Conservation (phyloP, 2,113 vertebrate genomes). For the Leptosomus discolor region DNA sequence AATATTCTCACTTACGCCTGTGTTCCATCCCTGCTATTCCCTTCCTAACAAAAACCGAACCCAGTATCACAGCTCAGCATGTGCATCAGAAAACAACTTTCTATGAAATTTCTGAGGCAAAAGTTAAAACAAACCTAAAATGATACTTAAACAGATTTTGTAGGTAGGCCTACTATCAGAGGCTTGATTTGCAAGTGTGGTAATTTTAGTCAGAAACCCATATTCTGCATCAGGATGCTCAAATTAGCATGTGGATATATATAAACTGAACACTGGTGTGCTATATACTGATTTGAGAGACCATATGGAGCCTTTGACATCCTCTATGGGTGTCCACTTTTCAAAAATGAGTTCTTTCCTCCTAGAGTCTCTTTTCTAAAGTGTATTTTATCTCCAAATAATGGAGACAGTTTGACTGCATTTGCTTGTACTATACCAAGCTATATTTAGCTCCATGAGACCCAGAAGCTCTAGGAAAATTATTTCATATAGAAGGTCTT, state of each 20-base stretch:
- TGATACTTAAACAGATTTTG: background rate
- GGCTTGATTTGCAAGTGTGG: background rate
- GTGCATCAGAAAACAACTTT: background rate
- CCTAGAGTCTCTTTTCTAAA: background rate
- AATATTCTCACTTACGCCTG: background rate
- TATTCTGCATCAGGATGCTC: background rate
- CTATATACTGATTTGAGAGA: background rate
- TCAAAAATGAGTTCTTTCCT: background rate
- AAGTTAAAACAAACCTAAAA: background rate
- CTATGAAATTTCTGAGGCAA: background rate
- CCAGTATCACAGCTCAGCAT: background rate
- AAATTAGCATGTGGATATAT: background rate
- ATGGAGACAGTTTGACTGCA: background rate
- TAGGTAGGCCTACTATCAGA: background rate
- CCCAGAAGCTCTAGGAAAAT: background rate
- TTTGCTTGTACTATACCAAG: background rate
- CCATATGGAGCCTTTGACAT: background rate
- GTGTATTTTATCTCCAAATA: background rate
- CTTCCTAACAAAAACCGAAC: background rate
- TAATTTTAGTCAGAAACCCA: background rate
- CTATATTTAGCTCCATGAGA: background rate
- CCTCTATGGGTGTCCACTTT: background rate
- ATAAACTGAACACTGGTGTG: background rate
- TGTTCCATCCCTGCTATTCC: background rate
- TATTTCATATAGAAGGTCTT: background rate